These are phyloP conservation scores for Kryptolebias marmoratus DNA, from an alignment of 2,113 vertebrate genomes.

Conservation along the genomic window DNA sequence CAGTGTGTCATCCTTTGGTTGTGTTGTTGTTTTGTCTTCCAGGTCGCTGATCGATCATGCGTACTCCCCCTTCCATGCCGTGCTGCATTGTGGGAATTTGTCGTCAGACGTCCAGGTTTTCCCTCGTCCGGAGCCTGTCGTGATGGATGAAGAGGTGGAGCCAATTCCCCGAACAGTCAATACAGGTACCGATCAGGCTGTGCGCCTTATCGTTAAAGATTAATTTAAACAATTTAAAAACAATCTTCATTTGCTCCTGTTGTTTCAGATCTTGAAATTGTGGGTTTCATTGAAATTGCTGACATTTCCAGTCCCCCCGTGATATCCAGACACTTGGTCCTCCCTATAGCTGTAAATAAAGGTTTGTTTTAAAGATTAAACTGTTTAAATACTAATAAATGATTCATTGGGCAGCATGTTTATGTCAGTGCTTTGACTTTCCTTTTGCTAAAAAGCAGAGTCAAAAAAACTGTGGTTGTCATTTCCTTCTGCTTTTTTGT, in stretches of 20 bases:
- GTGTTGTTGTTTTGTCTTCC: conserved; percentile 30
- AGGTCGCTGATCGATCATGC: conserved; percentile 96
- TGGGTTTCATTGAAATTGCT: conserved; percentile 97
- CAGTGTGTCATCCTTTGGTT: no score
- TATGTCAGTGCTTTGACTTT: background rate
- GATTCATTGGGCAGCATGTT: background rate
- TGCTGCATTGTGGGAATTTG: conserved; percentile 94
- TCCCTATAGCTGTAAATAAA: conserved; percentile 97
- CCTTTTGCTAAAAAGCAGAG: background rate
- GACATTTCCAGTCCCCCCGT: conserved; percentile 98
- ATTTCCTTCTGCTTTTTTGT: background rate
- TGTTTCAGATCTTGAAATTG: conserved; percentile 91
- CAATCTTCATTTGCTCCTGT: background rate
- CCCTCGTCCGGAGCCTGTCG: conserved; percentile 93
- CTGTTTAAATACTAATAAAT: background rate
- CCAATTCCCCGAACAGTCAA: conserved; percentile 90
- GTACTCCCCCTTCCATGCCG: conserved; percentile 95
- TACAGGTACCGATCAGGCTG: conserved; percentile 82
- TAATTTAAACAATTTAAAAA: background rate
- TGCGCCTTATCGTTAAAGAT: background rate
- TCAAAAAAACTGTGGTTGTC: background rate
- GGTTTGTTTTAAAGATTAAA: conserved; percentile 78
- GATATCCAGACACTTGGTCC: conserved; percentile 93
- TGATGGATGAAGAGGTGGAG: conserved; percentile 95
- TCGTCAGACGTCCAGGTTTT: conserved; percentile 97